Evolutionary conservation across 2,888 invertebrate genomes (phyloP), one percentile per base, ranked within the genome.

Genomic region (Polydrusus tereticollis): DNA sequence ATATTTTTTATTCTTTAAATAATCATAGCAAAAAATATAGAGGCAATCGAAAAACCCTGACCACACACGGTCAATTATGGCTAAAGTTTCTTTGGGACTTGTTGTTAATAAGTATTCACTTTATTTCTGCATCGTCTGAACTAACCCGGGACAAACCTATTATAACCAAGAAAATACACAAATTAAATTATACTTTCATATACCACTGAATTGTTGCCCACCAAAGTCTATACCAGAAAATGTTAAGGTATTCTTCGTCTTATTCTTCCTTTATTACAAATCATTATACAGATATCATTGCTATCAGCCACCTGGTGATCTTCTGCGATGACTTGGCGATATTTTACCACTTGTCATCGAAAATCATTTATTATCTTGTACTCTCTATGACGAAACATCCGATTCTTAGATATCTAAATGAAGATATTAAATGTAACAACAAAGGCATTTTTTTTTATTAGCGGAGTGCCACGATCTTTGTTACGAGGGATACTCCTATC

Each of bases 221-320:
- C 73, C 64, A 69, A 38, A 60, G 41, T 55, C 52, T 59, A 59
- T 43, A 58, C 66, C 66, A 52, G 59, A 71, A 66, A 52, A 72
- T 62, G 18, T 41, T 29, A 64, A 36, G 58, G 52, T 65, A 69
- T 73, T 72, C 72, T 60, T 67, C 63, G 57, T 57, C 57, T 57
- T 68, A 72, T 72, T 70, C 73, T 69, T 69, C 36, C 69, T 66
- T 69, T 73, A 67, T 69, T 62, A 55, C 73, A 66, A 71, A 72
- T 69, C 72, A 72, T 74, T 74, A 74, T 74, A 72, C 72, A 74
- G 74, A 74, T 72, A 74, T 74, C 74, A 74, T 72, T 69, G 70
- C 67, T 74, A 74, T 71, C 71, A 72, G 74, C 74, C 74, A 74
- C 74, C 74, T 74, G 74, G 74, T 68, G 74, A 74, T 74, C 72